phyloP scores from a whole-genome alignment of 2,888 invertebrate species.

The Hecatera dysodea region DNA sequence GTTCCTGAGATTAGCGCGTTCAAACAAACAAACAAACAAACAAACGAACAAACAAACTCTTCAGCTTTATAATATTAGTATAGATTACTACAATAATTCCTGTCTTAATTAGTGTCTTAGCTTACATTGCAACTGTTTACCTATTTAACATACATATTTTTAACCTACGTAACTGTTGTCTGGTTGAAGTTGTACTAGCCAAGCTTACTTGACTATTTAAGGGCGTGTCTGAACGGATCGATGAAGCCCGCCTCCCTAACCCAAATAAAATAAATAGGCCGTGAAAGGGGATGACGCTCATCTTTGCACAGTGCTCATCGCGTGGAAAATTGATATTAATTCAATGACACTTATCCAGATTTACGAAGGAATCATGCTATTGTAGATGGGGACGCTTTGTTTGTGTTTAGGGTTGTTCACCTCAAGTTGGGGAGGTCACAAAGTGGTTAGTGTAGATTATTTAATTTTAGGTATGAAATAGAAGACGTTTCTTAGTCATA shows the following conservation, averaged over 20 bases:
- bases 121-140: too few relatives aligned
- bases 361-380: slow-evolving; percentile 26
- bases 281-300: slow-evolving; percentile 43
- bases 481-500: too few relatives aligned
- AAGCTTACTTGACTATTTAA: background rate
- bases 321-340: slow-evolving; percentile 57
- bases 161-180: background rate
- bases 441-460: background rate
- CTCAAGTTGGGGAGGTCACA: background rate
- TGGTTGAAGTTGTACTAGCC: background rate
- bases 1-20: too few relatives aligned
- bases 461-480: too few relatives aligned
- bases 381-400: slow-evolving; percentile 35
- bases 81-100: too few relatives aligned
- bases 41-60: too few relatives aligned
- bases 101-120: too few relatives aligned
- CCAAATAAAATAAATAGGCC: slow-evolving; percentile 56
- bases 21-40: too few relatives aligned
- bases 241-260: slow-evolving; percentile 47
- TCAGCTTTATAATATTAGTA: too few relatives aligned
- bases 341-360: slow-evolving; percentile 45
- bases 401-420: slow-evolving; percentile 30
- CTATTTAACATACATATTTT: too few relatives aligned
- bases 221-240: slow-evolving; percentile 39
- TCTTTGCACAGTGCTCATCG: slow-evolving; percentile 17